Evolutionary conservation across 2,113 vertebrate species (phyloP), one percentile per base, ranked within the genome.

Genomic region (Pluvianellus socialis): DNA sequence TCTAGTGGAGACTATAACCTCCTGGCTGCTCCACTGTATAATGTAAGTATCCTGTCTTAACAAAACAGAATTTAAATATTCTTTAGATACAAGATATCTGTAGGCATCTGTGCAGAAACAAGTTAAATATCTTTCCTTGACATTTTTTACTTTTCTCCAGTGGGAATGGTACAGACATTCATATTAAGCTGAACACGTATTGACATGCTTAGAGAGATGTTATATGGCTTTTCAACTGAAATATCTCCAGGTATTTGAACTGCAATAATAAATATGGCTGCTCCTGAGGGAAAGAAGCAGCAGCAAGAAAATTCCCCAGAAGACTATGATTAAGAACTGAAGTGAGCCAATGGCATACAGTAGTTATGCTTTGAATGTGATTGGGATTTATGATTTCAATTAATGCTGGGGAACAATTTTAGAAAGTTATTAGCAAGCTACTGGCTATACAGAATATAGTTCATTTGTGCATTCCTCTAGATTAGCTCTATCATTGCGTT

Each of bases 301-400:
- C 44, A 83, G 96, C 86, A 94, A 92, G 89, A 86, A 97, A 95
- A 95, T 86, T 85, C 91, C 96, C 96, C 86, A 67, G 90, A 97
- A 98, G 88, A 83, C 91, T 88, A 88, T 92, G 96, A 97, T 92
- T 94, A 96, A 97, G 95, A 97, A 68, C 87, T 52, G 63, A 90
- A 94, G 94, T 33, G 75, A 97, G 95, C 86, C 97, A 96, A 90
- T 91, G 88, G 90, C 70, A 77, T 77, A 94, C 44, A 73, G 90
- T 93, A 94, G 96, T 86, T 96, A 91, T 92, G 82, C 71, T 97
- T 94, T 90, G 97, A 95, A 97, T 95, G 90, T 92, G 95, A 95
- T 92, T 94, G 92, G 96, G 97, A 98, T 98, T 98, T 98, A 98
- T 87, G 79, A 85, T 96, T 98, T 98, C 98, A 98, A 97, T 98